Evolutionary conservation across 2,888 invertebrate species (phyloP).

Genomic region (Notocelia uddmanniana): DNA sequence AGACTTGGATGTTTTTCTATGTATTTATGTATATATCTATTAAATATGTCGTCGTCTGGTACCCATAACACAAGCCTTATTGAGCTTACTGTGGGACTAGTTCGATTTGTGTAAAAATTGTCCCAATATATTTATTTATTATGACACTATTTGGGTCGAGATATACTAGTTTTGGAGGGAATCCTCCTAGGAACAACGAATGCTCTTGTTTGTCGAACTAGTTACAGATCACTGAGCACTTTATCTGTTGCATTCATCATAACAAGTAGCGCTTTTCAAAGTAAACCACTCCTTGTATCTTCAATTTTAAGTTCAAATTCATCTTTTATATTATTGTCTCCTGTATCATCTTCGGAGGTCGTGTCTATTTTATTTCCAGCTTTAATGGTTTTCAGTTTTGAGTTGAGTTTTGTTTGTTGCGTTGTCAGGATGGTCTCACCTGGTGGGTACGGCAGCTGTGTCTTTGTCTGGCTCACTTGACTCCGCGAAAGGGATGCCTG

Average conservation of each 20-base stretch:
- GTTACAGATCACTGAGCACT: slow-evolving; percentile 78
- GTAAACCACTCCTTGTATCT: slow-evolving; percentile 60
- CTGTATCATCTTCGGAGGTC: slow-evolving; percentile 53
- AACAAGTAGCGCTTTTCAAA: slow-evolving; percentile 52
- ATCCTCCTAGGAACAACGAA: slow-evolving; percentile 54
- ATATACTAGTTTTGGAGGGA: slow-evolving; percentile 50
- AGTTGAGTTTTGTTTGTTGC: slow-evolving; percentile 53
- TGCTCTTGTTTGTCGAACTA: slow-evolving; percentile 75
- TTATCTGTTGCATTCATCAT: slow-evolving; percentile 73
- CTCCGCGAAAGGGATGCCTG: slow-evolving; percentile 82
- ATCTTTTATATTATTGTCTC: slow-evolving; percentile 54
- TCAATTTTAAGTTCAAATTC: slow-evolving; percentile 63
- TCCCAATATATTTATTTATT: too few relatives aligned
- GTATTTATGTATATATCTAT: too few relatives aligned
- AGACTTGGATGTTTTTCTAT: too few relatives aligned
- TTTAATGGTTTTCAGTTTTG: slow-evolving; percentile 47
- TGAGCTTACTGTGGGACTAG: too few relatives aligned
- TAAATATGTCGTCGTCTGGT: too few relatives aligned
- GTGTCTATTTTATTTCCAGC: slow-evolving; percentile 44
- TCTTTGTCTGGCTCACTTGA: slow-evolving; percentile 80
- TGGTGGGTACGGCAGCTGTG: slow-evolving; percentile 75
- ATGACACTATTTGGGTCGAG: not conserved
- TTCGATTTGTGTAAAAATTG: too few relatives aligned
- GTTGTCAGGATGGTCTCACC: slow-evolving; percentile 64
- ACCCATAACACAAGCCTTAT: too few relatives aligned